phyloP scores from a whole-genome alignment of 2,888 invertebrate species.

The Podabrus alpinus region DNA sequence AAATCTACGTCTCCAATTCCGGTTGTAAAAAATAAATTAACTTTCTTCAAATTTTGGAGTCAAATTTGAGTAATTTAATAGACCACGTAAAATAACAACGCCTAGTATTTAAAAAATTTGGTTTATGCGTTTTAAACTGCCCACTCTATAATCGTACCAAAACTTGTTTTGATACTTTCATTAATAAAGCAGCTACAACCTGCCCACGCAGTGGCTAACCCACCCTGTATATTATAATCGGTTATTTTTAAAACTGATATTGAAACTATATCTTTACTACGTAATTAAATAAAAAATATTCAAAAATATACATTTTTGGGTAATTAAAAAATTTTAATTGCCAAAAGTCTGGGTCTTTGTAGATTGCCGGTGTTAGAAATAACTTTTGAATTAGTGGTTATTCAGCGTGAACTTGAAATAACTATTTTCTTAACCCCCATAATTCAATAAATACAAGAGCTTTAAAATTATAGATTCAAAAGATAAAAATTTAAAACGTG shows the following conservation, averaged over 20 bases:
- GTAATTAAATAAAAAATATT: neutral
- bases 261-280: neutral
- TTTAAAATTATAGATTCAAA: neutral
- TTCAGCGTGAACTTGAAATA: neutral
- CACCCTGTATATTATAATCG: neutral
- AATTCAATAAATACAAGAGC: neutral
- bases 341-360: neutral
- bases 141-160: neutral
- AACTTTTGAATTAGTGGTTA: neutral
- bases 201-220: neutral
- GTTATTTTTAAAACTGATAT: too few species aligned
- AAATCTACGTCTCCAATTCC: too few species aligned
- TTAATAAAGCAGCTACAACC: neutral
- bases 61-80: neutral
- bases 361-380: neutral
- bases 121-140: neutral
- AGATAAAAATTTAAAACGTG: neutral
- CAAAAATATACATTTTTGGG: neutral
- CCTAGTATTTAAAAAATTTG: neutral
- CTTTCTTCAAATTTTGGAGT: neutral
- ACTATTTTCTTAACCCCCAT: neutral
- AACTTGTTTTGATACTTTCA: neutral
- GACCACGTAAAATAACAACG: neutral
- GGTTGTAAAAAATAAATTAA: too few species aligned
- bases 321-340: neutral